Percentiles rank a stretch among this genome's conserved stretches.
Evolutionary conservation across 1,140 invertebrate species (phyloP).

Genomic region (Lerema accius): DNA sequence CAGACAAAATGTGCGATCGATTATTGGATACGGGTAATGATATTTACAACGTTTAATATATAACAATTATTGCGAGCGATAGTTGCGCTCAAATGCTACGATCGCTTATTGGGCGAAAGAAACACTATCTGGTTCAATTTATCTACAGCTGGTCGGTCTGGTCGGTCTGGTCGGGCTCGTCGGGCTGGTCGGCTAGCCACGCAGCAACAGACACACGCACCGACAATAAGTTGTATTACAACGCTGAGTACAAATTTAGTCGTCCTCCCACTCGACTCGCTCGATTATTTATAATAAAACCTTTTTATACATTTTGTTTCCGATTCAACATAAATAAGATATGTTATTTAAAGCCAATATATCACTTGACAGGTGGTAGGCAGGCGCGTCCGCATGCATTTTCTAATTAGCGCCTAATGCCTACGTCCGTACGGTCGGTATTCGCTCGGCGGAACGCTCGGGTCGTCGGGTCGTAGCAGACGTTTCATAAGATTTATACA

Average conservation of each 20-base stretch:
- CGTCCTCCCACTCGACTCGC: conserved; percentile 67
- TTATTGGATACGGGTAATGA: conserved; percentile 28
- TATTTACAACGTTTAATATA: conserved; percentile 34
- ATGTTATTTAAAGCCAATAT: conserved; percentile 81
- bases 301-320: conserved; percentile 79
- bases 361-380: conserved; percentile 82
- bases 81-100: conserved; percentile 28
- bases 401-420: conserved; percentile 46
- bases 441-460: conserved; percentile 30
- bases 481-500: conserved; percentile 77
- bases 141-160: conserved; percentile 65
- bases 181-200: no score
- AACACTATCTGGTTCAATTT: conserved; percentile 65
- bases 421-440: conserved; percentile 38
- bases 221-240: conserved; percentile 70
- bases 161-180: no score
- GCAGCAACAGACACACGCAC: conserved; percentile 42
- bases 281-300: conserved; percentile 77
- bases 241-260: conserved; percentile 74
- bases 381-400: conserved; percentile 35
- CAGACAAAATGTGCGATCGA: conserved; percentile 26
- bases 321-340: conserved; percentile 82
- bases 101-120: conserved; percentile 54
- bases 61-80: conserved; percentile 35
- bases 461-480: conserved; percentile 54